phyloP scores from a whole-genome alignment of 2,113 vertebrate genomes.

The Pelmatolapia mariae region DNA sequence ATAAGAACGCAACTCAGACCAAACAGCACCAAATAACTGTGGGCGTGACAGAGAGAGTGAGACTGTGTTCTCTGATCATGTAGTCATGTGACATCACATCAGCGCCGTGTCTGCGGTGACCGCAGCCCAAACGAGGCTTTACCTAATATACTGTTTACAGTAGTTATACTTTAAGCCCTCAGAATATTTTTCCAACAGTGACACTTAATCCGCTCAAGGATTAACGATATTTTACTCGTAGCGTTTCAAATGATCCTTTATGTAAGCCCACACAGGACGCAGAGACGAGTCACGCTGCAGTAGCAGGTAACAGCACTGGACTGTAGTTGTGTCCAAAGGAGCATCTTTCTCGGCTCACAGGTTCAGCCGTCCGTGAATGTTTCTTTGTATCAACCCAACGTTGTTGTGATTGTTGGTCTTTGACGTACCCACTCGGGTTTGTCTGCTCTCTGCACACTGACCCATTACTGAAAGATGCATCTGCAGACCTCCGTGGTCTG shows the following conservation, averaged over 20 bases:
- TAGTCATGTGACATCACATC: background rate
- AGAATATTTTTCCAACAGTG: background rate
- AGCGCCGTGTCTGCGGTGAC: rapidly evolving
- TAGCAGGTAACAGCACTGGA: background rate
- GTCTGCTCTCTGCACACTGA: background rate
- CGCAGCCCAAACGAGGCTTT: background rate
- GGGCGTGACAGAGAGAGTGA: background rate
- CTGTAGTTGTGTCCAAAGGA: rapidly evolving
- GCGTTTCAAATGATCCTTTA: background rate
- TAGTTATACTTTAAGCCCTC: background rate
- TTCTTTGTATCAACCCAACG: background rate
- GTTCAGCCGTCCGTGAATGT: background rate
- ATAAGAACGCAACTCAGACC: rapidly evolving
- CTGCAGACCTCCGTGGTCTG: rapidly evolving
- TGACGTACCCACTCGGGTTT: rapidly evolving
- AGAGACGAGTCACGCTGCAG: rapidly evolving
- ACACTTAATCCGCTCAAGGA: background rate
- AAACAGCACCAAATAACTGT: background rate
- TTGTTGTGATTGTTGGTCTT: background rate
- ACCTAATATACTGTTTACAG: background rate
- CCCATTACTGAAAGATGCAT: rapidly evolving
- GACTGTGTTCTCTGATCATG: background rate
- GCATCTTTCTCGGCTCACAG: rapidly evolving
- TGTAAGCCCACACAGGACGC: rapidly evolving
- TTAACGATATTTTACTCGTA: background rate